phyloP scores from a whole-genome alignment of 2,888 invertebrate species.

The Gnatocerus cornutus region DNA sequence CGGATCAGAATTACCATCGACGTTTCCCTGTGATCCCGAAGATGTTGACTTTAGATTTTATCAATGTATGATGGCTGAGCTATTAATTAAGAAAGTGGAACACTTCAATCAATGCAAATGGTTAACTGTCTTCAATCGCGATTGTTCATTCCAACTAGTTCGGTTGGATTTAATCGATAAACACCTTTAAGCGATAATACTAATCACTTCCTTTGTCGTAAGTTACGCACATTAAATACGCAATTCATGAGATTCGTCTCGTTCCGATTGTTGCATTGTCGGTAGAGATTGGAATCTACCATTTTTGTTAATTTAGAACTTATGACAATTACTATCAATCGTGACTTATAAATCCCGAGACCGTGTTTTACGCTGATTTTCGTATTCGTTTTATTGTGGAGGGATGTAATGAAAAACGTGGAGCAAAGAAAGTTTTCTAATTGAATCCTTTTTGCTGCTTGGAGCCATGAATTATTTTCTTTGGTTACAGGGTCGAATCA shows the following conservation, averaged over 20 bases:
- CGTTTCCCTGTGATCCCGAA: slow-evolving; percentile 7
- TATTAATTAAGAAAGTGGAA: slow-evolving; percentile 24
- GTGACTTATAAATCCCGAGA: too few relatives aligned
- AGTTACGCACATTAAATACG: slow-evolving; percentile 29
- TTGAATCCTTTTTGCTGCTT: too few relatives aligned
- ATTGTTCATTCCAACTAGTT: slow-evolving; percentile 23
- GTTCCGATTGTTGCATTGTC: slow-evolving; percentile 5
- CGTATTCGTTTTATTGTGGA: too few relatives aligned
- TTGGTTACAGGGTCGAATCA: too few relatives aligned
- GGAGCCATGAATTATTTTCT: too few relatives aligned
- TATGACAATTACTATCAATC: background rate
- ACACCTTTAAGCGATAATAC: slow-evolving; percentile 31
- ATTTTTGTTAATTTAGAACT: background rate
- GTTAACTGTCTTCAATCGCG: slow-evolving; percentile 16
- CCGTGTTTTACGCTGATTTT: too few relatives aligned
- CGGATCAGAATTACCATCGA: slow-evolving; percentile 5
- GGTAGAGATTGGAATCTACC: background rate
- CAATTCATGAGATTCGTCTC: slow-evolving; percentile 22
- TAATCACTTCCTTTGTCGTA: slow-evolving; percentile 34
- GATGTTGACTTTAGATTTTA: background rate
- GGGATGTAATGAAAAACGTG: too few relatives aligned
- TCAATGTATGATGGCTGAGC: background rate
- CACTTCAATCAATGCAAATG: slow-evolving; percentile 18
- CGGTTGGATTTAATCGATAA: slow-evolving; percentile 19
- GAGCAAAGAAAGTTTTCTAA: too few relatives aligned